Percentiles rank a stretch among this genome's conserved stretches.
Evolutionary conservation across 2,888 invertebrate species (phyloP).

Genomic region (Ommatoiulus sabulosus): DNA sequence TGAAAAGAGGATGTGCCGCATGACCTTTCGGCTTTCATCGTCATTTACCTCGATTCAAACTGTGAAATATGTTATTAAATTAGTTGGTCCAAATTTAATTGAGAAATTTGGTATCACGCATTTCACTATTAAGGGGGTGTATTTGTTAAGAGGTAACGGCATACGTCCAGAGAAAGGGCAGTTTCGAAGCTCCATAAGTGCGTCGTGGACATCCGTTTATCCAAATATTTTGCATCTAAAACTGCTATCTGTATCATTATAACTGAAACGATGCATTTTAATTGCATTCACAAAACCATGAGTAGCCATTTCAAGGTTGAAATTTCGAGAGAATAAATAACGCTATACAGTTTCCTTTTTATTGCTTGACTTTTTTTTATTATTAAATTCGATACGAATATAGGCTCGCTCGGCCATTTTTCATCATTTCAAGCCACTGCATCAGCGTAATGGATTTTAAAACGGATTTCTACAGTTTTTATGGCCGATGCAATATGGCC

Average conservation of each 20-base stretch:
- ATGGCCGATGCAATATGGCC: background rate
- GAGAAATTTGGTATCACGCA: background rate
- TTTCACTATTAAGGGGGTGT: too few species aligned
- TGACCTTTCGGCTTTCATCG: background rate
- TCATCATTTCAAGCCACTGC: slow-evolving; percentile 14
- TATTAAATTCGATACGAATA: background rate
- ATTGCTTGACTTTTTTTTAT: background rate
- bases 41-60: background rate
- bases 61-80: background rate
- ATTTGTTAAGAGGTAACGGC: too few species aligned
- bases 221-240: too few species aligned
- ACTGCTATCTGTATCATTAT: too few species aligned
- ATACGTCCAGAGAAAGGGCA: too few species aligned
- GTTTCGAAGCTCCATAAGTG: too few species aligned
- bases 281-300: background rate
- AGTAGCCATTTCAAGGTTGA: background rate
- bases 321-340: background rate
- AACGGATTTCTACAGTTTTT: background rate
- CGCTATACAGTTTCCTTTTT: background rate
- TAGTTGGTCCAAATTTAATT: background rate
- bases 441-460: slow-evolving; percentile 18
- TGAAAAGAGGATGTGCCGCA: background rate
- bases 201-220: too few species aligned
- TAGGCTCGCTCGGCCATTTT: background rate
- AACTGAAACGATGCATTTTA: background rate